A percentile compares a stretch with the other conserved stretches of the same genome.
These are phyloP conservation scores for Branchinecta sandiegonensis DNA, from an alignment of 2,888 invertebrate species.

Conservation along the genomic window DNA sequence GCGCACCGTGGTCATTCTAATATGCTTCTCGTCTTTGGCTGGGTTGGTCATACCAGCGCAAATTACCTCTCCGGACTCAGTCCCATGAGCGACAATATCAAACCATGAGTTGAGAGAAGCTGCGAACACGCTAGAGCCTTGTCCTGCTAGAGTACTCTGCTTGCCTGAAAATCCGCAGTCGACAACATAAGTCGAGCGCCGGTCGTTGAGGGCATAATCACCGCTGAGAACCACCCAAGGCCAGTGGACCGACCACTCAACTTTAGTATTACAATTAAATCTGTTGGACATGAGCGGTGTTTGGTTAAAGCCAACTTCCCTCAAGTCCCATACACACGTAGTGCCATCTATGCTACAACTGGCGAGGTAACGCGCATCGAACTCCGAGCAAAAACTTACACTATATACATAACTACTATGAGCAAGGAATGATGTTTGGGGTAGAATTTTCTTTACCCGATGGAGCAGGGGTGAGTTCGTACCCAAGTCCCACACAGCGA, in stretches of 20 bases:
- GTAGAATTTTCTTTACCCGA: neutral
- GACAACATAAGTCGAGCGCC: neutral
- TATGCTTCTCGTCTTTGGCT: neutral
- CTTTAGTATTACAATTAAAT: neutral
- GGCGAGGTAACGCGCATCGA: neutral
- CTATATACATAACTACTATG: neutral
- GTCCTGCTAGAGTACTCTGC: neutral
- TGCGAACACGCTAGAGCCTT: neutral
- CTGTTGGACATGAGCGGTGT: constrained; percentile 1
- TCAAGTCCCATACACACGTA: neutral
- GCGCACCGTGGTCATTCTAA: neutral
- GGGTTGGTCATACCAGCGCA: neutral
- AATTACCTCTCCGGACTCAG: neutral
- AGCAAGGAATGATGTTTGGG: neutral
- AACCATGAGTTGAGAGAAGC: neutral
- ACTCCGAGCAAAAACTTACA: neutral
- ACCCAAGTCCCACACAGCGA: neutral
- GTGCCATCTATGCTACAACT: constrained; percentile 2
- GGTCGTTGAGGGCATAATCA: constrained; percentile 3
- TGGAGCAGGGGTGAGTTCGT: neutral
- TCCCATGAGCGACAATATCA: constrained; percentile 9
- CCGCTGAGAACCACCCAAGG: neutral
- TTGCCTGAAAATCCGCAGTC: neutral
- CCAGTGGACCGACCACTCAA: constrained; percentile 4
- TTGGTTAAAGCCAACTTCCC: neutral